Conservation (phyloP, 2,113 vertebrate species). For the Stegostoma tigrinum region DNA sequence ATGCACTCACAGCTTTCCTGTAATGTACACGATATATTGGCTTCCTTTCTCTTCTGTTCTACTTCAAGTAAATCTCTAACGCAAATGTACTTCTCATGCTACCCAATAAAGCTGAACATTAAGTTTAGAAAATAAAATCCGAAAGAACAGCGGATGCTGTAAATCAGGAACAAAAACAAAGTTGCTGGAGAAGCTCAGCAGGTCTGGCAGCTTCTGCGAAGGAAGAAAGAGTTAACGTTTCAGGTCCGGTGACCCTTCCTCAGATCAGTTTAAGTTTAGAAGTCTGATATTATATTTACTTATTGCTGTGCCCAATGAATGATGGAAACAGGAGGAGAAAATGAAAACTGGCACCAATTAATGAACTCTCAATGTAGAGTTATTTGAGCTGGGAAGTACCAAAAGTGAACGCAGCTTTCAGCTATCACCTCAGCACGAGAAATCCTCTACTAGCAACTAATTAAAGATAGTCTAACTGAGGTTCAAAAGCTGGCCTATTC, state of each 20-base stretch:
- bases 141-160: too few species aligned
- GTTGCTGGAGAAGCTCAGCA: too few species aligned
- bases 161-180: too few species aligned
- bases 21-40: too few species aligned
- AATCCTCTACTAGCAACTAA: neutral
- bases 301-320: neutral
- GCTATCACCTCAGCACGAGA: neutral
- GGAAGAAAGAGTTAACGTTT: too few species aligned
- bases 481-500: neutral
- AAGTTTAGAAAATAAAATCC: neutral
- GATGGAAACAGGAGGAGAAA: neutral
- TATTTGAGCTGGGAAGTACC: neutral
- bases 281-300: neutral
- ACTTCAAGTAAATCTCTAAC: too few species aligned
- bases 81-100: neutral
- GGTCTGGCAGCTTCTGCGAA: too few species aligned
- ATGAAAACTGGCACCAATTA: neutral
- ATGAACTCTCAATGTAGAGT: neutral
- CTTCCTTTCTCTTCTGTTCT: too few species aligned
- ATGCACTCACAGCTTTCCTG: too few species aligned
- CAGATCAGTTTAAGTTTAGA: too few species aligned
- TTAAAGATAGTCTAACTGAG: neutral
- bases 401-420: too few species aligned
- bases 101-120: slow-evolving; percentile 1
- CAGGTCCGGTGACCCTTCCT: too few species aligned